Base-by-base conservation (phyloP, 2,113 vertebrate genomes). In the Elephas maximus region DNA sequence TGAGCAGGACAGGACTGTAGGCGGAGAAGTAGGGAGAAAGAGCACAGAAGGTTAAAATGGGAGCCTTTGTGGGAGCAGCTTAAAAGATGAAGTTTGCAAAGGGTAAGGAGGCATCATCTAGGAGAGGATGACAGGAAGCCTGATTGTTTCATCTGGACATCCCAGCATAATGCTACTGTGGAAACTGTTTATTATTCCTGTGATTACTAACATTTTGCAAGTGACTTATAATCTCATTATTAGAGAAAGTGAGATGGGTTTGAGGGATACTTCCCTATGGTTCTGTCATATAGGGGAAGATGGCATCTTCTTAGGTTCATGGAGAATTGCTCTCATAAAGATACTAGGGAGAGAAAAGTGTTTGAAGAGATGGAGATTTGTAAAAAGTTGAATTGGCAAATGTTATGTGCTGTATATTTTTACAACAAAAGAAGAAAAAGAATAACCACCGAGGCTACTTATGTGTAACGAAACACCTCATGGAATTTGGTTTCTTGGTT, bases 181-280 rank as follows among this genome's bases (percentile, higher is more conserved):
- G 44, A 87, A 82, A 67, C 18, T 62, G 51, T 73, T 93, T 82
- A 33, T 85, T 90, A 83, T 87, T 85, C 57, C 57, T 53, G 17
- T 63, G 80, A 87, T 93, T 86, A 71, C 48, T 53, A 83, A 51
- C 53, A 82, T 51, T 78, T 9, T 93, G 37, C 78, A 89, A 74
- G 76, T 80, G 71, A 79, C 41, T 96, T 88, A 89, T 51, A 82
- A 76, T 41, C 18, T 82, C 60, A 88, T 90, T 94, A 84, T 88
- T 88, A 76, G 53, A 57, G 30, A 67, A 85, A n/a, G 37, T 79
- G 78, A 88, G 84, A 80, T 88, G 57, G 12, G 11, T 88, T 6
- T 94, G 44, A 80, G 51, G 30, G 51, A 73, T 80, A 6, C 51
- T 96, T 79, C 48, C 85, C 51, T 90, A 26, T 77, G 65, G 28